Percentiles rank a stretch among this genome's conserved stretches.
These are phyloP conservation scores for Silurus lanzhouensis DNA, from an alignment of 2,797 vertebrate genomes.

Conservation along the genomic window DNA sequence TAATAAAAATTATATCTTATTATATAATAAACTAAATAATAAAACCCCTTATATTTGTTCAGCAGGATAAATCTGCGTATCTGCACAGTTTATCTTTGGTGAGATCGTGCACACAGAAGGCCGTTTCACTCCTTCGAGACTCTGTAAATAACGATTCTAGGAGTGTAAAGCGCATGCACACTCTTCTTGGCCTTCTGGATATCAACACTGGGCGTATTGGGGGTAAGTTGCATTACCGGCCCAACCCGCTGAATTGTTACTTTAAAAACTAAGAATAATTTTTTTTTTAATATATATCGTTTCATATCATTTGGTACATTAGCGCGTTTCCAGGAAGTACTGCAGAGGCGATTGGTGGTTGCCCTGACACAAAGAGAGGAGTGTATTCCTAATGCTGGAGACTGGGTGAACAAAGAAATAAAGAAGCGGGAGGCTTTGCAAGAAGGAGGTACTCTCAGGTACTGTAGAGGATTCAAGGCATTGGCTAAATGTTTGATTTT, in stretches of 20 bases:
- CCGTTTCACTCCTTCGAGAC: constrained; percentile 73
- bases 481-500: not conserved
- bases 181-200: constrained; percentile 69
- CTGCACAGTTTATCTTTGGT: constrained; percentile 68
- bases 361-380: constrained; percentile 66
- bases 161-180: constrained; percentile 66
- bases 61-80: constrained; percentile 56
- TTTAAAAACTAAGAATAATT: not conserved
- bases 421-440: constrained; percentile 72
- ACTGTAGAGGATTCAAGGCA: not conserved
- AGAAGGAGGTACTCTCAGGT: constrained; percentile 78
- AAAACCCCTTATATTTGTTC: constrained; percentile 22
- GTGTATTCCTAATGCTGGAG: constrained; percentile 49
- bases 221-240: constrained; percentile 56
- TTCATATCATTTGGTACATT: not conserved
- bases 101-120: constrained; percentile 74
- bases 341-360: constrained; percentile 64
- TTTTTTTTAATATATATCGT: not conserved
- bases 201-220: constrained; percentile 12
- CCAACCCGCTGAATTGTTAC: not conserved
- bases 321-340: constrained; percentile 68
- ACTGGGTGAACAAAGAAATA: constrained; percentile 72
- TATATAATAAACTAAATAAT: not conserved
- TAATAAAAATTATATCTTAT: not conserved
- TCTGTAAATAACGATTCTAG: constrained; percentile 49